Percentiles rank a stretch among this genome's conserved stretches.
Evolutionary conservation across 2,113 vertebrate genomes (phyloP).

Genomic region (Rhea pennata): DNA sequence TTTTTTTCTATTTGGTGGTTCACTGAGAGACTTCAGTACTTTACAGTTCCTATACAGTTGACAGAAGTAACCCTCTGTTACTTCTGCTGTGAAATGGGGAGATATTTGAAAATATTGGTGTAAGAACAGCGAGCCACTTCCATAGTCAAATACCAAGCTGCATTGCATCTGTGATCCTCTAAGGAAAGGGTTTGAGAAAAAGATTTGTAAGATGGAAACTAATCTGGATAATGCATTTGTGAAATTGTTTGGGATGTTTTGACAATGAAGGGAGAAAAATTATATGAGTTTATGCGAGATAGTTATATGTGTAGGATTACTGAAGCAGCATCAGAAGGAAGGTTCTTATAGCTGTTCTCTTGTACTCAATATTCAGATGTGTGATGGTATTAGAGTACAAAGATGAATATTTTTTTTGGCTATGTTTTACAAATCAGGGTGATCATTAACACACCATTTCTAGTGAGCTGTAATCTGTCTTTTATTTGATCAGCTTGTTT

Average conservation of each 20-base stretch:
- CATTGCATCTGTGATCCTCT: neutral
- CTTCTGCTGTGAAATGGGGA: neutral
- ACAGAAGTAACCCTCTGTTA: too few species aligned
- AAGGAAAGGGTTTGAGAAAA: neutral
- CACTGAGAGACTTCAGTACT: too few species aligned
- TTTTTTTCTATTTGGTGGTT: too few species aligned
- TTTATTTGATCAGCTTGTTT: neutral
- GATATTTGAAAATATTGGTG: neutral
- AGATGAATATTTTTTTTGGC: neutral
- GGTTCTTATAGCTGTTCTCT: neutral
- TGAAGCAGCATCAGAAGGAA: neutral
- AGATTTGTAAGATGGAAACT: neutral
- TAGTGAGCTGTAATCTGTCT: neutral
- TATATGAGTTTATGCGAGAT: neutral
- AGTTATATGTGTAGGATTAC: neutral
- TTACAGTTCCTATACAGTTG: too few species aligned
- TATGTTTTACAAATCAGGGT: neutral
- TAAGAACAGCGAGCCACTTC: neutral
- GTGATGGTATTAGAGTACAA: neutral
- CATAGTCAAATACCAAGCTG: neutral
- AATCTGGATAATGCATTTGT: neutral
- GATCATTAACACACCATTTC: neutral
- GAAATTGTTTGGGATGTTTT: neutral
- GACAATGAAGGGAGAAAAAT: neutral
- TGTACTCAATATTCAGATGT: neutral